These are phyloP conservation scores for Pandion haliaetus DNA, from an alignment of 2,113 vertebrate genomes.

Conservation along the genomic window DNA sequence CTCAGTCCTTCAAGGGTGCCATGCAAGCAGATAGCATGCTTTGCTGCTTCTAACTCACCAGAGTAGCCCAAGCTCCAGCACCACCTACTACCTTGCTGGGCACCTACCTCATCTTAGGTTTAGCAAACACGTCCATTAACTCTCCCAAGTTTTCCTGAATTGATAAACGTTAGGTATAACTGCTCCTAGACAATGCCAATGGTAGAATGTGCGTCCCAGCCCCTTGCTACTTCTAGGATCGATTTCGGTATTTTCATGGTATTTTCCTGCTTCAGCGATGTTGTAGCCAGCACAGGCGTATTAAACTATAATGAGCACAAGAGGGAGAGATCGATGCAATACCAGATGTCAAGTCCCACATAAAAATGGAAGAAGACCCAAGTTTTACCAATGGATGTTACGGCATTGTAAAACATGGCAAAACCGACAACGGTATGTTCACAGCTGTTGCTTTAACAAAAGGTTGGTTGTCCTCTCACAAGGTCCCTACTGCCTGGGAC, in stretches of 20 bases:
- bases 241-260: not conserved
- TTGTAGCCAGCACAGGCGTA: not conserved
- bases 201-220: not conserved
- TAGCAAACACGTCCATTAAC: not conserved
- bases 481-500: not conserved
- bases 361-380: not conserved
- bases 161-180: not conserved
- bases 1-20: not conserved
- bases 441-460: not conserved
- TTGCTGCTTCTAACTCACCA: not conserved
- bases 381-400: not conserved
- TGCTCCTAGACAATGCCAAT: not conserved
- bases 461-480: not conserved
- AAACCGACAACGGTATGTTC: not conserved
- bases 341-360: not conserved
- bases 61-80: not conserved
- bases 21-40: not conserved
- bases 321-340: rapidly evolving
- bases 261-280: not conserved
- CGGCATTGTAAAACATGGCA: not conserved
- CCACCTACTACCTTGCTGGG: not conserved
- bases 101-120: too few relatives aligned
- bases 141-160: not conserved
- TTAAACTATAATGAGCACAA: rapidly evolving
- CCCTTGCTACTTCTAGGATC: not conserved